Conservation (phyloP, 2,113 vertebrate species). For the Sinosuthora webbiana region DNA sequence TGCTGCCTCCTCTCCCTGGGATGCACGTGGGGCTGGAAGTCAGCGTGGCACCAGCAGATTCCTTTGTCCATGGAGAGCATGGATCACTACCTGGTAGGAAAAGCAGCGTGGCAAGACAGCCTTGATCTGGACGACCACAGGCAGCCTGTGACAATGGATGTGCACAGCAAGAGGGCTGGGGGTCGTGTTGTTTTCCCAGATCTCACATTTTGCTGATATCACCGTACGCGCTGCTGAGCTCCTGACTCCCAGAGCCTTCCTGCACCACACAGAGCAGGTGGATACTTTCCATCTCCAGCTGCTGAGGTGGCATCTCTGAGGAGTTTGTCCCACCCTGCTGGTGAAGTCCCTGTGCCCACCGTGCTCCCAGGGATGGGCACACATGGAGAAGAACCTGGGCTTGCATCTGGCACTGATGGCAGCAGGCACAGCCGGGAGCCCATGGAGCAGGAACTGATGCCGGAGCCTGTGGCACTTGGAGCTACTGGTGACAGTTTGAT, state of each 20-base stretch:
- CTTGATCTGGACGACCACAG: neutral
- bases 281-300: neutral
- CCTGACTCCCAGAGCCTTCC: neutral
- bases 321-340: fast-evolving
- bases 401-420: neutral
- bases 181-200: neutral
- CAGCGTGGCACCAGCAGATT: fast-evolving
- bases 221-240: fast-evolving
- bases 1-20: neutral
- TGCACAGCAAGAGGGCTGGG: neutral
- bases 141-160: neutral
- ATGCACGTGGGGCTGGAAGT: fast-evolving
- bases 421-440: neutral
- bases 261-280: fast-evolving
- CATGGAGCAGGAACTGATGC: neutral
- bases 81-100: fast-evolving
- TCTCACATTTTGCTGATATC: neutral
- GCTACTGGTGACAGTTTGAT: slow-evolving; percentile 8
- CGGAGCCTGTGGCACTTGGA: neutral
- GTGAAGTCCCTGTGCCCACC: too few species aligned
- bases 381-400: fast-evolving
- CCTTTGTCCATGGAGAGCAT: neutral
- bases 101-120: neutral
- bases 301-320: neutral
- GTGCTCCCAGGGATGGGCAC: neutral